phyloP scores from a whole-genome alignment of 2,888 invertebrate genomes.

The Axea sp. region DNA sequence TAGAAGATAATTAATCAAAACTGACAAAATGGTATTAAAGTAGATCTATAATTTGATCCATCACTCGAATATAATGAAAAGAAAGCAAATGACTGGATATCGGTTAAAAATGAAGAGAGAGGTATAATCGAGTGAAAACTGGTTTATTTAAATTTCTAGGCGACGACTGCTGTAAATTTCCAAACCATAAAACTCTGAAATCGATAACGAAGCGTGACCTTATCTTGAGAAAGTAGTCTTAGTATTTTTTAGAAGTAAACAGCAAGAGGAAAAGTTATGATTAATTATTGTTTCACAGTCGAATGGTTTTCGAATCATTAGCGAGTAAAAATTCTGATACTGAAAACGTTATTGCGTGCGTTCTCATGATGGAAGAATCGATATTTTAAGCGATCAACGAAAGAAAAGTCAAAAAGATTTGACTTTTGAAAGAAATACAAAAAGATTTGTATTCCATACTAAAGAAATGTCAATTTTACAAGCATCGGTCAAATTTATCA shows the following conservation, averaged over 20 bases:
- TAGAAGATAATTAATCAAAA: no score
- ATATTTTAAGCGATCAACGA: slow-evolving; percentile 12
- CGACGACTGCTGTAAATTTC: not conserved
- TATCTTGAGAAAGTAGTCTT: slow-evolving; percentile 9
- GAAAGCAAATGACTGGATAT: no score
- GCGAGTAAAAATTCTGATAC: slow-evolving; percentile 1
- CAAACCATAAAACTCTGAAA: slow-evolving; percentile 7
- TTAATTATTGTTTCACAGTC: not conserved
- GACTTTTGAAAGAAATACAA: no score
- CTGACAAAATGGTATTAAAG: no score
- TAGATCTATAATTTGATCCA: no score
- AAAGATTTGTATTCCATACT: no score
- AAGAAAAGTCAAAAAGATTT: slow-evolving; percentile 2
- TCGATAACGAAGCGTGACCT: slow-evolving; percentile 18
- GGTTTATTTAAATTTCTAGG: slow-evolving; percentile 13
- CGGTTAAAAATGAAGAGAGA: no score
- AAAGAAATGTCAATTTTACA: no score
- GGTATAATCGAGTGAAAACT: not conserved
- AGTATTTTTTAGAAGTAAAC: slow-evolving; percentile 19
- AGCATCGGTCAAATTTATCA: no score
- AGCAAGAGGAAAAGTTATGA: not conserved
- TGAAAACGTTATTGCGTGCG: slow-evolving; percentile 2
- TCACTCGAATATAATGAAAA: no score
- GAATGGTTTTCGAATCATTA: slow-evolving; percentile 1
- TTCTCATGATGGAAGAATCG: not conserved